A percentile compares a stretch with the other conserved stretches of the same genome.
phyloP scores from a whole-genome alignment of 2,888 invertebrate genomes.

The Epinotia brunnichana region DNA sequence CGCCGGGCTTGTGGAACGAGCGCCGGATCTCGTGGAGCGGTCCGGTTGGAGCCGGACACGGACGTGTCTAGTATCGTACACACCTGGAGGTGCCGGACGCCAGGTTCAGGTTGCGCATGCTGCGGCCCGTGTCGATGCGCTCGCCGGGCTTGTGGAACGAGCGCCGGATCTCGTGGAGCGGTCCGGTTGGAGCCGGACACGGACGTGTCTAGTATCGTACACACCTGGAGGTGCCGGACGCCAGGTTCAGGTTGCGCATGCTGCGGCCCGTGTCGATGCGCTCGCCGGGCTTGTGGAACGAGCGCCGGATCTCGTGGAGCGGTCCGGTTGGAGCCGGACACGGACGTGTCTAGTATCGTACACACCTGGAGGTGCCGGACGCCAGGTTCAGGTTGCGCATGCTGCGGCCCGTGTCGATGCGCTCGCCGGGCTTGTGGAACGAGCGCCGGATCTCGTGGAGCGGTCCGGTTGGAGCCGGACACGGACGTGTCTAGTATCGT shows the following conservation, averaged over 20 bases:
- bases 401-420: slow-evolving; percentile 72
- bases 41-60: neutral
- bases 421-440: slow-evolving; percentile 73
- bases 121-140: slow-evolving; percentile 71
- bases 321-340: no score
- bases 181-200: no score
- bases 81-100: slow-evolving; percentile 58
- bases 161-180: slow-evolving; percentile 72
- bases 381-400: slow-evolving; percentile 83
- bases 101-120: slow-evolving; percentile 82
- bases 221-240: slow-evolving; percentile 55
- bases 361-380: slow-evolving; percentile 51
- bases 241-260: slow-evolving; percentile 82
- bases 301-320: slow-evolving; percentile 74
- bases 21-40: slow-evolving; percentile 72
- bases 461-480: no score
- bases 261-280: slow-evolving; percentile 72
- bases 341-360: no score
- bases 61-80: no score
- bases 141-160: slow-evolving; percentile 75
- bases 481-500: no score
- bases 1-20: slow-evolving; percentile 76
- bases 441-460: slow-evolving; percentile 75
- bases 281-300: slow-evolving; percentile 74
- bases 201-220: no score